A percentile compares a stretch with the other conserved stretches of the same genome.
Evolutionary conservation across 2,888 invertebrate genomes (phyloP).

Genomic region (Caenorhabditis parvicauda): DNA sequence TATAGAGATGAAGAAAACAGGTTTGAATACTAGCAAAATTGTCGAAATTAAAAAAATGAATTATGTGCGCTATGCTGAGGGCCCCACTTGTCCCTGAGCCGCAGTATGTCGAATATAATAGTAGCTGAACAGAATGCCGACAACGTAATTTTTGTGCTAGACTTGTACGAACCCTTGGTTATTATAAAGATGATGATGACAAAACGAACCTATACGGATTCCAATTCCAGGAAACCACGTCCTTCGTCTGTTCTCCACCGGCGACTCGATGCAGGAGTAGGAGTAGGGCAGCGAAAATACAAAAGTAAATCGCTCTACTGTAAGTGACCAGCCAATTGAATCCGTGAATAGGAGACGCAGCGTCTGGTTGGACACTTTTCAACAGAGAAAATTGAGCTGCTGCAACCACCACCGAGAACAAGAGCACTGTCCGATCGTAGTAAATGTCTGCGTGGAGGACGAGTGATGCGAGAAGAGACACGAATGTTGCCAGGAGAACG

Average conservation of each 20-base stretch:
- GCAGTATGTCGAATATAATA: too few species aligned
- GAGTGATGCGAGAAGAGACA: constrained; percentile 72
- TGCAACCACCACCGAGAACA: constrained; percentile 96
- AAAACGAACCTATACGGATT: constrained; percentile 34
- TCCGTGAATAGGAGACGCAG: constrained; percentile 90
- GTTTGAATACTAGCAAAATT: too few species aligned
- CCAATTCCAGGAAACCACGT: constrained; percentile 41
- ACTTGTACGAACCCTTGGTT: not conserved
- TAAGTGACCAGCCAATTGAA: constrained; percentile 65
- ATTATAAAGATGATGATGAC: not conserved
- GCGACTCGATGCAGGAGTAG: constrained; percentile 61
- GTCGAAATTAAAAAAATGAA: too few species aligned
- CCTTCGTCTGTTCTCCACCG: constrained; percentile 14
- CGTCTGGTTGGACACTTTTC: constrained; percentile 93
- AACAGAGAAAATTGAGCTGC: constrained; percentile 75
- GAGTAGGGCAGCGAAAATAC: constrained; percentile 72
- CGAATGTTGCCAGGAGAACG: constrained; percentile 79
- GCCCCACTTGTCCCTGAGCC: too few species aligned
- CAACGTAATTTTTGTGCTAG: not conserved
- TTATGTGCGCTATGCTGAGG: too few species aligned
- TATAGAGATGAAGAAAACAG: too few species aligned
- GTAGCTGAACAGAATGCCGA: not conserved
- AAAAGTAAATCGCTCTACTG: constrained; percentile 78
- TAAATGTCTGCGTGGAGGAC: constrained; percentile 73
- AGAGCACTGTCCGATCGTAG: constrained; percentile 84